Evolutionary conservation across 2,113 vertebrate species (phyloP), one percentile per base, ranked within the genome.

Genomic region (Turnix velox): DNA sequence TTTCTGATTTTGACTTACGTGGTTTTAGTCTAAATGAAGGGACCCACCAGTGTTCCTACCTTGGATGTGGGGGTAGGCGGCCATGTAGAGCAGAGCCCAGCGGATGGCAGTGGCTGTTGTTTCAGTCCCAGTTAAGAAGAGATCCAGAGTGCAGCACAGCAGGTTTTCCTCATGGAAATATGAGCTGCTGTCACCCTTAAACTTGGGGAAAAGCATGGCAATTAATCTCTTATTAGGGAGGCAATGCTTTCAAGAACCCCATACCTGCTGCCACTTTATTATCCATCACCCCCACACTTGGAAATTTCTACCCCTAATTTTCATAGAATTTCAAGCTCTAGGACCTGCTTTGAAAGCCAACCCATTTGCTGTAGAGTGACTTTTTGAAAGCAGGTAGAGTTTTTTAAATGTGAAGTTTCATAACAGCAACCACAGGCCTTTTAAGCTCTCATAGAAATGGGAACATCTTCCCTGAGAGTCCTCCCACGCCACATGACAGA

Each of bases 1-100:
- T 42, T 22, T 25, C 28, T 62, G 76, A n/a, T 48, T 16, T 75
- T 71, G 20, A 57, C 19, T 55, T 77, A 7, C 19, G 46, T 23
- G 14, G 8, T 45, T 65, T n/a, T 27, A 73, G 72, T 23, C 10
- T 72, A 57, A 82, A 54, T 1, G 2, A 65, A 58, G 48, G 48
- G 27, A 63, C 5, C 5, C 48, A 25, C 14, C 4, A 1, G 23
- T 9, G 10, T 5, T 22, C 94, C 62, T 68, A 98, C 98, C 97
- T 96, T 99, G 98, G 57, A 98, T 92, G 52, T 98, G 95, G 68
- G 98, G 98, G 80, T 98, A 59, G 1, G 90, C 7, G 1, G 97
- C 97, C 98, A 99, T 97, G 91, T 96, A 99, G 2, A 99, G 97
- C 63, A 99, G 94, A 27, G 95, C 98, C 98, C 98, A 99, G 72